Evolutionary conservation across 2,113 vertebrate genomes (phyloP).

Genomic region (Irena cyanogastra): DNA sequence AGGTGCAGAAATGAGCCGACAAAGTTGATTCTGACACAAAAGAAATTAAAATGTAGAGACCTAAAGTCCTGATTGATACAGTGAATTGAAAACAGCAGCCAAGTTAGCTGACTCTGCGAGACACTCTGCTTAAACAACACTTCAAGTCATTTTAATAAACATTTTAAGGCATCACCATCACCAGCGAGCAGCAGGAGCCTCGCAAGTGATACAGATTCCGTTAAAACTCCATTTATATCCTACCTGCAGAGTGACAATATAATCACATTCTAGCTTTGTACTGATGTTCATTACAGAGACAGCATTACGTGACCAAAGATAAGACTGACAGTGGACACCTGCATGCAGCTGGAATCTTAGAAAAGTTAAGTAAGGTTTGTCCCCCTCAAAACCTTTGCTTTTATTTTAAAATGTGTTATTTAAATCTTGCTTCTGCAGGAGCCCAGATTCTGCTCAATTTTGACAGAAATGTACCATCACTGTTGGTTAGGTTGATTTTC

Average conservation of each 20-base stretch:
- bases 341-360: not conserved
- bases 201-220: not conserved
- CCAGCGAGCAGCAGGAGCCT: not conserved
- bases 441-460: not conserved
- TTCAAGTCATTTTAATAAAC: constrained; percentile 44
- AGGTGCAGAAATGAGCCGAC: not conserved
- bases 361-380: not conserved
- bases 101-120: constrained; percentile 8
- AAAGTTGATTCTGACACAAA: not conserved
- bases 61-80: constrained; percentile 39
- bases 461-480: not conserved
- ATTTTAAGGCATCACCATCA: constrained; percentile 27
- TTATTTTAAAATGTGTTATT: not conserved
- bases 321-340: not conserved
- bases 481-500: not conserved
- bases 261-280: constrained; percentile 9
- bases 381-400: not conserved
- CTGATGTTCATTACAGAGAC: not conserved
- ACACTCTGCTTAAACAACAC: constrained; percentile 39
- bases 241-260: constrained; percentile 3
- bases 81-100: constrained; percentile 18
- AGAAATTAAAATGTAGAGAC: constrained; percentile 44
- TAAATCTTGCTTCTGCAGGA: not conserved
- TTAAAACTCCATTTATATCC: constrained; percentile 44
- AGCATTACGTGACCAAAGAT: not conserved